A percentile compares a stretch with the other conserved stretches of the same genome.
phyloP scores from a whole-genome alignment of 2,113 vertebrate genomes.

The Malurus alboscapulatus region DNA sequence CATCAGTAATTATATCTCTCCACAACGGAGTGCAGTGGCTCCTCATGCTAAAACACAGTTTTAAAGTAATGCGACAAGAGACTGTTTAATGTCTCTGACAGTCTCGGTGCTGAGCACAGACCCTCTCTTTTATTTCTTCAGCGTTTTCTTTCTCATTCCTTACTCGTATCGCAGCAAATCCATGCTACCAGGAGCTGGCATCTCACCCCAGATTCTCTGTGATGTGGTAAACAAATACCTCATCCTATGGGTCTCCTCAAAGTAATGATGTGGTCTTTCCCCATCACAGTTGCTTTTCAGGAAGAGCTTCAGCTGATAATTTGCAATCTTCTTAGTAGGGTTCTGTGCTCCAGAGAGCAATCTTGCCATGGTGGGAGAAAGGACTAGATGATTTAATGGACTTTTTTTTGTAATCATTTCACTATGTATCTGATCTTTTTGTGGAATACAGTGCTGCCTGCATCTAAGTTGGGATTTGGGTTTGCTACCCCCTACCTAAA shows the following conservation, averaged over 20 bases:
- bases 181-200: neutral
- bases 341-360: neutral
- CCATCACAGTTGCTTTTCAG: neutral
- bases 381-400: constrained; percentile 27
- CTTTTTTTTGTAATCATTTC: neutral
- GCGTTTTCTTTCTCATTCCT: neutral
- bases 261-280: constrained; percentile 20
- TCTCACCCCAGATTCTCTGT: neutral
- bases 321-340: neutral
- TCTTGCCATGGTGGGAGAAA: neutral
- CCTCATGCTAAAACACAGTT: neutral
- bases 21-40: neutral
- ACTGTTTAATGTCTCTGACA: constrained; percentile 23
- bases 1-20: constrained; percentile 32
- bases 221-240: neutral
- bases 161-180: neutral
- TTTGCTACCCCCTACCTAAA: constrained; percentile 33
- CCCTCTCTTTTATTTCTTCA: neutral
- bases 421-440: neutral
- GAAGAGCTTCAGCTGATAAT: neutral
- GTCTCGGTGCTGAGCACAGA: rapidly evolving
- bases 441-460: neutral
- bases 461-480: constrained; percentile 40
- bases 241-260: neutral
- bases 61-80: constrained; percentile 16